Evolutionary conservation across 1,140 invertebrate species (phyloP).

Genomic region (Rhagoletis pomonella): DNA sequence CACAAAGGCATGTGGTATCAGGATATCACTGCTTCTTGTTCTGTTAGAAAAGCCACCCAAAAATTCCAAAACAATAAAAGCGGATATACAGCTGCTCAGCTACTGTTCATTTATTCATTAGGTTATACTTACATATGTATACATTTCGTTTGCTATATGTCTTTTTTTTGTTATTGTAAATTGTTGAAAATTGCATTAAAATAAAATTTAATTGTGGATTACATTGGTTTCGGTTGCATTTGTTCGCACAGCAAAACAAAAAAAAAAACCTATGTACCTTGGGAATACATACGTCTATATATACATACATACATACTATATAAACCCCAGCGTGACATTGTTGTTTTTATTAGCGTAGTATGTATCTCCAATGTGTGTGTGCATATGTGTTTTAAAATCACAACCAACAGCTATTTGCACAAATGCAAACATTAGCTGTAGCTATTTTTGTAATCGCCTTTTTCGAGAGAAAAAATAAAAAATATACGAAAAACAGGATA

Average conservation of each 20-base stretch:
- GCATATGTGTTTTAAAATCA: no score
- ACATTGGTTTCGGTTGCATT: slow-evolving; percentile 16
- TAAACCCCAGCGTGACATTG: no score
- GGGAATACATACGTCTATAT: background rate
- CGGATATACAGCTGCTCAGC: slow-evolving; percentile 33
- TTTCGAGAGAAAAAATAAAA: no score
- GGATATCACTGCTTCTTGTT: background rate
- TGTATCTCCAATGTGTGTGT: no score
- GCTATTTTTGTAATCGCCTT: no score
- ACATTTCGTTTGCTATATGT: background rate
- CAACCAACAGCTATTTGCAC: no score
- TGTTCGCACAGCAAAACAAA: background rate
- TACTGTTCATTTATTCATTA: slow-evolving; percentile 34
- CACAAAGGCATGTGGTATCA: background rate
- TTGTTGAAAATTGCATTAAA: slow-evolving; percentile 47
- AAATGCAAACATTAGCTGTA: no score
- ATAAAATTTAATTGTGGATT: slow-evolving; percentile 52
- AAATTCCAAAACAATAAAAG: slow-evolving; percentile 35
- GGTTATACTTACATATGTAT: no score
- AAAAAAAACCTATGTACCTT: background rate
- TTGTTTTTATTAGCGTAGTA: no score
- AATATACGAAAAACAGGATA: no score
- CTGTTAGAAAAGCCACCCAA: background rate
- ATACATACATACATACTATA: background rate
- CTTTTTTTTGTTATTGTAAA: slow-evolving; percentile 6